Conservation (phyloP, 2,888 invertebrate species). For the Chromoteleia sp. region DNA sequence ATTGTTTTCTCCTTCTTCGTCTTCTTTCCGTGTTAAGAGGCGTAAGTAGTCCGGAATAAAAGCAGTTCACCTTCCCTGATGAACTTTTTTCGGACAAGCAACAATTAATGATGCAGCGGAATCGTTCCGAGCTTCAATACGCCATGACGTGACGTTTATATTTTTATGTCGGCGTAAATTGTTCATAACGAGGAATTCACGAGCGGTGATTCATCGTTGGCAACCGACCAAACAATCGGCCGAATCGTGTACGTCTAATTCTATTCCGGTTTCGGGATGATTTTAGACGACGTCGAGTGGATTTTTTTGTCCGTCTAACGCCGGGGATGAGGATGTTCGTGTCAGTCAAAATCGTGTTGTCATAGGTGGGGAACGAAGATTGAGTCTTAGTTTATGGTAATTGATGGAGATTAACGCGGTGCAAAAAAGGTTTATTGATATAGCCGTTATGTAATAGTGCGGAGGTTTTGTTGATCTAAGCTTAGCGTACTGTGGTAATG, state of each 20-base stretch:
- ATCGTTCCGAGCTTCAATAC: slow-evolving; percentile 24
- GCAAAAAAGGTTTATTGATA: slow-evolving; percentile 35
- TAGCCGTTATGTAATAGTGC: slow-evolving; percentile 31
- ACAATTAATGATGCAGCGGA: slow-evolving; percentile 56
- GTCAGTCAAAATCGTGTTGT: slow-evolving; percentile 27
- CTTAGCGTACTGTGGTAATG: not conserved
- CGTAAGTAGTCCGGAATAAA: slow-evolving; percentile 46
- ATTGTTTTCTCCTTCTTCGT: slow-evolving; percentile 34
- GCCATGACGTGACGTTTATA: slow-evolving; percentile 34
- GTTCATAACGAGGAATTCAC: slow-evolving; percentile 43
- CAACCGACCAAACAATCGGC: not conserved
- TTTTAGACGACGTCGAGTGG: slow-evolving; percentile 2
- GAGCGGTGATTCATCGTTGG: slow-evolving; percentile 29
- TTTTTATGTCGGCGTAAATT: slow-evolving; percentile 30
- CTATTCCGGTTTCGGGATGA: slow-evolving; percentile 7
- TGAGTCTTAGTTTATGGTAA: slow-evolving; percentile 40
- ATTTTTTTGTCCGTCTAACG: slow-evolving; percentile 18
- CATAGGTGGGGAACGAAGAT: not conserved
- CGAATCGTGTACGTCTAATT: slow-evolving; percentile 27
- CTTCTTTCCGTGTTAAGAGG: slow-evolving; percentile 25
- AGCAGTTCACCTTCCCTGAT: slow-evolving; percentile 44
- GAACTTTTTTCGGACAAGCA: slow-evolving; percentile 28
- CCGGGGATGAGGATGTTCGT: slow-evolving; percentile 23
- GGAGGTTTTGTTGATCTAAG: slow-evolving; percentile 5
- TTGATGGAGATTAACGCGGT: slow-evolving; percentile 25